Evolutionary conservation across 2,113 vertebrate species (phyloP).

Genomic region (Leptosomus discolor): DNA sequence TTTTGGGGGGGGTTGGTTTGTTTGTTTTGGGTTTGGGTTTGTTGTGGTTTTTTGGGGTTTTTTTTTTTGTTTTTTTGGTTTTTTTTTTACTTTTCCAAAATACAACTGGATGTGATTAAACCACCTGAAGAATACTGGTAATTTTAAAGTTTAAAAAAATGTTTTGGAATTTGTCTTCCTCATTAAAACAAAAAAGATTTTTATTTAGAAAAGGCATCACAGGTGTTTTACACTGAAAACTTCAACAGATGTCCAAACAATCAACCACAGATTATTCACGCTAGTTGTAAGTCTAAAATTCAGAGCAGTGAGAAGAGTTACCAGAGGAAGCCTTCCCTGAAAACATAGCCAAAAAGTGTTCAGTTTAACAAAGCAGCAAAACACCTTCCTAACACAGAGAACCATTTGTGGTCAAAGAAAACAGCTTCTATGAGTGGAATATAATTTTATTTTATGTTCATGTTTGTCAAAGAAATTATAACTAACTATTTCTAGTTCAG

Average conservation of each 20-base stretch:
- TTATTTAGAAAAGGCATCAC: not conserved
- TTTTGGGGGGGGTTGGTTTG: no score
- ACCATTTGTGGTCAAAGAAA: not conserved
- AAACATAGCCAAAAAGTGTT: not conserved
- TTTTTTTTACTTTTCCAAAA: not conserved
- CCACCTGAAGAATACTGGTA: not conserved
- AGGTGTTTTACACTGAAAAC: not conserved
- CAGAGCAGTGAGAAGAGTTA: not conserved
- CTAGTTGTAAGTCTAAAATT: not conserved
- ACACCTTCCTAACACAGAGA: not conserved
- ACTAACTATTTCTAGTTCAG: not conserved
- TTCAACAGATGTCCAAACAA: not conserved
- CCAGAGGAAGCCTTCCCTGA: not conserved
- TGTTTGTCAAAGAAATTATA: not conserved
- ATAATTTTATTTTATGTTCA: not conserved
- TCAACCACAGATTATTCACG: not conserved
- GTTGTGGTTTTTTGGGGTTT: no score
- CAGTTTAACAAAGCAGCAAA: not conserved
- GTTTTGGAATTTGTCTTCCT: not conserved
- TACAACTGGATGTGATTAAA: not conserved
- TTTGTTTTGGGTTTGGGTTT: no score
- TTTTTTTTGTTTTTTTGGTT: no score
- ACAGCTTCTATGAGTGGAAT: not conserved
- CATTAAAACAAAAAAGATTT: not conserved
- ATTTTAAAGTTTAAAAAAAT: not conserved